These are phyloP conservation scores for Disparrhopalites patrizii DNA, from an alignment of 2,888 invertebrate genomes.

Conservation along the genomic window DNA sequence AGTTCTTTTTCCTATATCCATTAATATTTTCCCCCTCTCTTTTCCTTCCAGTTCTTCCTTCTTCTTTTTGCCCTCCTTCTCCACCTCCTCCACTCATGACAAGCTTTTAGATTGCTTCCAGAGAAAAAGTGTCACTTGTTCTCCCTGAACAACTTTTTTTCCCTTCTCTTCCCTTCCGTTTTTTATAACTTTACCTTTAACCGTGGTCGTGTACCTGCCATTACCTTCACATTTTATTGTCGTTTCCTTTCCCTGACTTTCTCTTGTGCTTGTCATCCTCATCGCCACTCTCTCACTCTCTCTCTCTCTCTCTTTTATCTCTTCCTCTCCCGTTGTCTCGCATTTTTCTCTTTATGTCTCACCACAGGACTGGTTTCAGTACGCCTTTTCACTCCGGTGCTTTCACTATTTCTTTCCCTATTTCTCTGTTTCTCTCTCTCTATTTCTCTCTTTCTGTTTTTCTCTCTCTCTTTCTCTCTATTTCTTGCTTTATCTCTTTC, in stretches of 20 bases:
- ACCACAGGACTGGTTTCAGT: no score
- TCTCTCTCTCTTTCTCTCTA: neutral
- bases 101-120: neutral
- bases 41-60: no score
- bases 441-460: neutral
- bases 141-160: neutral
- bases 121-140: neutral
- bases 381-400: no score
- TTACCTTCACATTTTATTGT: neutral
- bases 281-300: neutral
- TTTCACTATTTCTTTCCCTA: neutral
- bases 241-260: neutral
- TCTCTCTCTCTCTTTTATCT: neutral
- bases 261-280: neutral
- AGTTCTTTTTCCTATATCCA: no score
- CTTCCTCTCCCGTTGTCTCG: neutral
- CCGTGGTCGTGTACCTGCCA: neutral
- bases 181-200: neutral
- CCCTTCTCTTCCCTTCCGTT: neutral
- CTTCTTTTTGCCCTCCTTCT: neutral
- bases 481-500: neutral
- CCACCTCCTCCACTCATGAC: neutral
- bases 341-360: neutral
- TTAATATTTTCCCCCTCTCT: neutral
- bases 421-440: neutral